phyloP scores from a whole-genome alignment of 2,888 invertebrate genomes.

The Slavum lentiscoides region DNA sequence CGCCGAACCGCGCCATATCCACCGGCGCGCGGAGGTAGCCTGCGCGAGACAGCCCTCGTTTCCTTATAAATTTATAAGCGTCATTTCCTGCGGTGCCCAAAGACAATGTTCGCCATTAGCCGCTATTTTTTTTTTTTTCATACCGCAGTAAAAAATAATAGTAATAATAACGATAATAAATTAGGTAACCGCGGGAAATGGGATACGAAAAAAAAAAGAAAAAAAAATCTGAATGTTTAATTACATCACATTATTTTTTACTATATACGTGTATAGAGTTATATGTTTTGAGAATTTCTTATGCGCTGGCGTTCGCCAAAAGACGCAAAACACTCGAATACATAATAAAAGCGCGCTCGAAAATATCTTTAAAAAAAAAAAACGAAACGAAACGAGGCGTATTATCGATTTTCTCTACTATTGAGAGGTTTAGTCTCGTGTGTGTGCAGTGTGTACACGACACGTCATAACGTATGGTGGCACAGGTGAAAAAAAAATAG shows the following conservation, averaged over 20 bases:
- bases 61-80: constrained; percentile 48
- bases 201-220: too few species aligned
- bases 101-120: constrained; percentile 49
- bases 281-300: not conserved
- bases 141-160: not conserved
- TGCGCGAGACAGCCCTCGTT: constrained; percentile 42
- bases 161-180: constrained; percentile 30
- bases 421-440: too few species aligned
- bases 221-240: constrained; percentile 41
- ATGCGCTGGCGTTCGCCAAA: not conserved
- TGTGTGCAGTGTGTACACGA: too few species aligned
- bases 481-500: too few species aligned
- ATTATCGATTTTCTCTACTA: too few species aligned
- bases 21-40: not conserved
- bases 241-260: not conserved
- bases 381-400: not conserved
- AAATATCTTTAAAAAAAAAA: not conserved
- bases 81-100: constrained; percentile 36
- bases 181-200: constrained; percentile 19
- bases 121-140: not conserved
- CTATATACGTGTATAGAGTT: not conserved
- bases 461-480: too few species aligned
- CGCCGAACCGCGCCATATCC: constrained; percentile 13
- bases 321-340: not conserved
- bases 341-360: not conserved